Conservation (phyloP, 2,888 invertebrate genomes). For the Ommatoiulus sabulosus region DNA sequence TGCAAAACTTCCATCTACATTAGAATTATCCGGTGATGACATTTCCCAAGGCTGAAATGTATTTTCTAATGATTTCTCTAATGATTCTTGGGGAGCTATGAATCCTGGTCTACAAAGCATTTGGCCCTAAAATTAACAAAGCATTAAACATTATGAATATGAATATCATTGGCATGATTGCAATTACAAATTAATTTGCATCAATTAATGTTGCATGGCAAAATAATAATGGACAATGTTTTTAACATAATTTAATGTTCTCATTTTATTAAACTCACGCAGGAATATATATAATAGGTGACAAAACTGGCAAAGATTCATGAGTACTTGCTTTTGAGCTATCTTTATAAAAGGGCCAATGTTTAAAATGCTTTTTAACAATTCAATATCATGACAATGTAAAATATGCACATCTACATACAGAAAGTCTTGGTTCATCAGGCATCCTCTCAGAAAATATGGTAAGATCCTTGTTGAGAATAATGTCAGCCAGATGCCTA, state of each 20-base stretch:
- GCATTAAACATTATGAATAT: not conserved
- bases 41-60: slow-evolving; percentile 50
- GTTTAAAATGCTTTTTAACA: not conserved
- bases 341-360: too few species aligned
- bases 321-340: too few species aligned
- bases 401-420: not conserved
- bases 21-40: not conserved
- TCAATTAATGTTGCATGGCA: not conserved
- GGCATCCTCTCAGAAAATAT: slow-evolving; percentile 62
- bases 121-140: slow-evolving; percentile 47
- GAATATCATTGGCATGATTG: not conserved
- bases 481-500: slow-evolving; percentile 88
- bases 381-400: not conserved
- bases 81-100: slow-evolving; percentile 78
- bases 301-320: too few species aligned
- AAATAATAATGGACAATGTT: too few species aligned
- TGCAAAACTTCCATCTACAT: not conserved
- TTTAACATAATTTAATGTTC: too few species aligned
- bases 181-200: not conserved
- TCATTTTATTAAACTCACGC: too few species aligned
- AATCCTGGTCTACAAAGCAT: slow-evolving; percentile 66
- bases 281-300: too few species aligned
- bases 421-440: not conserved
- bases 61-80: slow-evolving; percentile 81
- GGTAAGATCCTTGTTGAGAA: slow-evolving; percentile 81